Percentiles rank a stretch among this genome's conserved stretches.
Conservation (phyloP, 2,797 vertebrate species). For the Pseudochaenichthys georgianus region DNA sequence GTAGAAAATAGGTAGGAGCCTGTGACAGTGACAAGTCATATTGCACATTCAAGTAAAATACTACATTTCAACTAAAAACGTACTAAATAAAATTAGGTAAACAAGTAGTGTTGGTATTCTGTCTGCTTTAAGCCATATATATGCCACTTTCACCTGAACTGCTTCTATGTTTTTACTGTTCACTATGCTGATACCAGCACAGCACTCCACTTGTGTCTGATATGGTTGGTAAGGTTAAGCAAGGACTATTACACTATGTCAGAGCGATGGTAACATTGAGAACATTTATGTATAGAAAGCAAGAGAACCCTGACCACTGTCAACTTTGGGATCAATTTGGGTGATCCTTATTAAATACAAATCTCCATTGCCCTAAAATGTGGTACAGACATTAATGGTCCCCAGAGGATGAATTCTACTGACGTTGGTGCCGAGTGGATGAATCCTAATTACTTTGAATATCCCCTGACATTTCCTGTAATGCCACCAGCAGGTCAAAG, state of each 20-base stretch:
- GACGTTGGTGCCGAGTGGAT: no score
- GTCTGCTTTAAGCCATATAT: not conserved
- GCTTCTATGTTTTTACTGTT: not conserved
- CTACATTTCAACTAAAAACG: no score
- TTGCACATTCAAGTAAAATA: no score
- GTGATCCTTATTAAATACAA: not conserved
- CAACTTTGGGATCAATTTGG: not conserved
- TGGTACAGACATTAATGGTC: no score
- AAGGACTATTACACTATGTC: conserved; percentile 2
- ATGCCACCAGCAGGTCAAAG: no score
- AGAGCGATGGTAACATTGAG: not conserved
- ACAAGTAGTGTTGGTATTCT: not conserved
- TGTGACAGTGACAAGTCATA: no score
- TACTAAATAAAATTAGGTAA: not conserved
- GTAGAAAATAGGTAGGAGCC: no score
- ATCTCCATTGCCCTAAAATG: no score
- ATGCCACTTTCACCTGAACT: not conserved
- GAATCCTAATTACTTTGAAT: no score
- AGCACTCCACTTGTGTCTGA: not conserved
- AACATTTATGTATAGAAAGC: conserved; percentile 7
- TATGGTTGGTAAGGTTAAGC: conserved; percentile 7
- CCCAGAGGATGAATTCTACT: no score
- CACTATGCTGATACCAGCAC: not conserved
- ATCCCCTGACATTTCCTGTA: no score
- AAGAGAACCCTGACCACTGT: not conserved